Base-by-base conservation (phyloP, 92 coral and sea anemone species). In the Epizoanthus stellaris region DNA sequence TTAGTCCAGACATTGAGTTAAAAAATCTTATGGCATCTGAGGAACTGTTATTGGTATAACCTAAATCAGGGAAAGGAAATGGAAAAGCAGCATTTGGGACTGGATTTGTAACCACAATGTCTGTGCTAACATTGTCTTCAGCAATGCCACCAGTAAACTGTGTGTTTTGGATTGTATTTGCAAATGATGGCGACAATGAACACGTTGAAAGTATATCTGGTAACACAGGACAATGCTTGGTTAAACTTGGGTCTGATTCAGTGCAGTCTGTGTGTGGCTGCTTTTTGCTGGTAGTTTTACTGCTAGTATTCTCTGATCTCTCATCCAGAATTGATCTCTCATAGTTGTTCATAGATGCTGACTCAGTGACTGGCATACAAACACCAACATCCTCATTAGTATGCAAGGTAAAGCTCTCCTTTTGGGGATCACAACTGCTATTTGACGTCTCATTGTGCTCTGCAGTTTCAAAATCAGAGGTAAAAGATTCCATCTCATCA, bases 141-240 rank as follows among this genome's bases (percentile, higher is more conserved):
- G 20, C 3, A 59, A 20, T 13, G n/a, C 53, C 30, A 21, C 47
- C 83, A 17, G 21, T 9, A 13, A 42, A 42, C 72, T 63, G 47
- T 13, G 8, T 14, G 54, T 9, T 42, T 42, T 57, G 13, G 6
- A 20, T 12, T 5, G 60, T 43, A 20, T 79, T 63, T 11, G 39
- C 42, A 6, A 58, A 42, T n/a, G 21, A 11, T 13, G 83, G 10
- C 23, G 83, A 43, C 12, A 79, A 71, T 0, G 83, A 79, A 49
- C 83, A 79, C 43, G 67, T 43, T 2, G 71, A 59, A 63, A 79
- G 83, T 40, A 79, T 79, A 45, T 79, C 65, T 63, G 83, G 83
- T n/a, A 79, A 40, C 15, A 43, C 19, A 9, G 83, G 60, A 21
- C 64, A 16, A 43, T 79, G 83, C 15, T 79, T 45, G 0, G 39